Base-by-base conservation (phyloP, 2,888 invertebrate genomes). In the Protonemura montana region DNA sequence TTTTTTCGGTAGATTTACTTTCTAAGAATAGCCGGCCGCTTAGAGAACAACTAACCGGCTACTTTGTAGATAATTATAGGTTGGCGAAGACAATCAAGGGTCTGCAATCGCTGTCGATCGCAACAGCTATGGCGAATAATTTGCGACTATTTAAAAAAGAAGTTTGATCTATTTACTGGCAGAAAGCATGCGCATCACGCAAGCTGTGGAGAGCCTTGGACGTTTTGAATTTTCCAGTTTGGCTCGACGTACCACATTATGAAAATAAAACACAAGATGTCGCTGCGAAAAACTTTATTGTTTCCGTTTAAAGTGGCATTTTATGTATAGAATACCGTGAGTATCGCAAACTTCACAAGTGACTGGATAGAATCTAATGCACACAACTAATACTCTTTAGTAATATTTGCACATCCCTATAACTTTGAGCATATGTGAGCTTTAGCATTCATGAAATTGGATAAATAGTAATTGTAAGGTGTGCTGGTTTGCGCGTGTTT, bases 61-160 rank as follows among this genome's bases (percentile, higher is more conserved):
- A 59, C 59, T 59, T 59, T 59, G 59, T 10, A 59, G 59, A 59
- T 59, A 59, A 59, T 59, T 59, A 59, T 59, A 59, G 59, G 59
- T 59, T 59, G 13, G 59, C 59, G 59, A 21, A 59, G 59, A 59
- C 59, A 59, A 59, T 59, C 59, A 59, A 59, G 59, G 59, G 59
- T 59, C 59, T 59, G 21, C 59, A 59, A 59, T 59, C 59, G 59
- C 59, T 59, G 59, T 59, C 59, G 59, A 59, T 59, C 59, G 13
- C 59, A 59, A 59, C 59, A 59, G 59, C 59, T 59, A 59, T 59
- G 59, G 59, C 59, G 59, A 59, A 59, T 59, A 59, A 59, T 59
- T 59, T 10, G 59, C 59, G 59, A 2, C 1, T 59, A 59, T 59
- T 59, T 59, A 13, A 59, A 59, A 59, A 59, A 59, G 3, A 59